These are phyloP conservation scores for Rhinogobio ventralis DNA, from an alignment of 2,797 vertebrate genomes.

Conservation along the genomic window DNA sequence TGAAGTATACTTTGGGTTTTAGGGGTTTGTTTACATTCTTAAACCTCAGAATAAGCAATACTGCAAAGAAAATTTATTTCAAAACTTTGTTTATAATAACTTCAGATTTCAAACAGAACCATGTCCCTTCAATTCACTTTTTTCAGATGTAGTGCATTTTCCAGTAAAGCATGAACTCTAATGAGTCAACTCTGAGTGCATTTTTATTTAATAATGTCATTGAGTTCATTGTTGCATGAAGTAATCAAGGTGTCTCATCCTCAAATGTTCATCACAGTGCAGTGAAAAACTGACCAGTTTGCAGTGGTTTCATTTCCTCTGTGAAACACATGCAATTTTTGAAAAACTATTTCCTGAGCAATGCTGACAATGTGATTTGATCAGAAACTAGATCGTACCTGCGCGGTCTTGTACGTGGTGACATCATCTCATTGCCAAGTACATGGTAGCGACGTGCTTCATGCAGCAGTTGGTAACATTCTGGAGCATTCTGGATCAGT, in stretches of 20 bases:
- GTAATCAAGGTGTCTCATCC: neutral
- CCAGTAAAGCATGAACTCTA: neutral
- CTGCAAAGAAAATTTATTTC: neutral
- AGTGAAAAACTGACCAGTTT: neutral
- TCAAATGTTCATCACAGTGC: neutral
- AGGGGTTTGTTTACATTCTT: neutral
- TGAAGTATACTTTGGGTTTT: neutral
- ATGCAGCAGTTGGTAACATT: slow-evolving; percentile 96
- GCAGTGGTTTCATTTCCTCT: neutral
- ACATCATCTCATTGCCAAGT: slow-evolving; percentile 99
- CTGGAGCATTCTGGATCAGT: slow-evolving; percentile 93
- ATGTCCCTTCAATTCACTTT: neutral
- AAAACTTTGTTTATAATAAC: neutral
- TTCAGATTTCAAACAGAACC: neutral
- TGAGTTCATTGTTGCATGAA: neutral
- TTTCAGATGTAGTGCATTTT: neutral
- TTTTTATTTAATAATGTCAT: neutral
- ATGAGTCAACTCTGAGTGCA: neutral
- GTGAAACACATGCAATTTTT: neutral
- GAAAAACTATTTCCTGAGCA: neutral
- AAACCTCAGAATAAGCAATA: neutral
- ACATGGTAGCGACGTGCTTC: slow-evolving; percentile 97
- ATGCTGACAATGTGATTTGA: neutral
- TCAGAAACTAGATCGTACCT: slow-evolving; percentile 79
- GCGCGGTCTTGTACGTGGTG: slow-evolving; percentile 93